Percentiles rank a stretch among this genome's conserved stretches.
Evolutionary conservation across 92 coral and sea anemone species (phyloP).

Genomic region (Pocillopora grandis): DNA sequence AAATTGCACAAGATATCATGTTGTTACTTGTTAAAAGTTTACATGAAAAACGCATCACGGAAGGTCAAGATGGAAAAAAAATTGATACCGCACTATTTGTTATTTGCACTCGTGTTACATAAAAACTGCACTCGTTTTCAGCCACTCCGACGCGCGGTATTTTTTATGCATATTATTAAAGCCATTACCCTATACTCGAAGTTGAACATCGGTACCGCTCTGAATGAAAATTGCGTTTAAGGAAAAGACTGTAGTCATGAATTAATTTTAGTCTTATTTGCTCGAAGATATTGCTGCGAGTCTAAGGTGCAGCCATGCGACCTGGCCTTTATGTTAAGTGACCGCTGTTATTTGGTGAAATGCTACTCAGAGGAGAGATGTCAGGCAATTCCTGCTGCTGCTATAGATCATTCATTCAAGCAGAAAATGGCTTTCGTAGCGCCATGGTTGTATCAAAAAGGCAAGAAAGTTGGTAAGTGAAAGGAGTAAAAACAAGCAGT

Average conservation of each 20-base stretch:
- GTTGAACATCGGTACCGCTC: neutral
- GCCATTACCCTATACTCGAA: neutral
- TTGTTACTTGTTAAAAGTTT: too few relatives aligned
- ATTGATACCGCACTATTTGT: too few relatives aligned
- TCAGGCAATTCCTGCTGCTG: constrained; percentile 93
- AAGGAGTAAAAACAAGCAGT: neutral
- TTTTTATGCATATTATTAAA: too few relatives aligned
- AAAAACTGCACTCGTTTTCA: too few relatives aligned
- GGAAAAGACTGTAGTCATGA: too few relatives aligned
- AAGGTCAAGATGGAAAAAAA: too few relatives aligned
- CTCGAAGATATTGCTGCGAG: constrained; percentile 86
- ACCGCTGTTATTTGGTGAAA: constrained; percentile 93
- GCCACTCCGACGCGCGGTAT: too few relatives aligned
- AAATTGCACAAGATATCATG: too few relatives aligned
- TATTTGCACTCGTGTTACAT: too few relatives aligned
- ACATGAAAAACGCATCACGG: too few relatives aligned
- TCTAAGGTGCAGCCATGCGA: constrained; percentile 86
- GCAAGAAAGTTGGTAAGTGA: constrained; percentile 88
- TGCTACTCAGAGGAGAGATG: constrained; percentile 97
- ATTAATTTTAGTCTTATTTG: neutral
- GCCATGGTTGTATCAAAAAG: constrained; percentile 94
- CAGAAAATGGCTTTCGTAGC: constrained; percentile 99
- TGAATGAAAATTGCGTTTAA: neutral
- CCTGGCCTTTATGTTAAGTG: constrained; percentile 91
- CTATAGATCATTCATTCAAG: constrained; percentile 76